A percentile compares a stretch with the other conserved stretches of the same genome.
Evolutionary conservation across 2,797 vertebrate genomes (phyloP).

Genomic region (Falco peregrinus): DNA sequence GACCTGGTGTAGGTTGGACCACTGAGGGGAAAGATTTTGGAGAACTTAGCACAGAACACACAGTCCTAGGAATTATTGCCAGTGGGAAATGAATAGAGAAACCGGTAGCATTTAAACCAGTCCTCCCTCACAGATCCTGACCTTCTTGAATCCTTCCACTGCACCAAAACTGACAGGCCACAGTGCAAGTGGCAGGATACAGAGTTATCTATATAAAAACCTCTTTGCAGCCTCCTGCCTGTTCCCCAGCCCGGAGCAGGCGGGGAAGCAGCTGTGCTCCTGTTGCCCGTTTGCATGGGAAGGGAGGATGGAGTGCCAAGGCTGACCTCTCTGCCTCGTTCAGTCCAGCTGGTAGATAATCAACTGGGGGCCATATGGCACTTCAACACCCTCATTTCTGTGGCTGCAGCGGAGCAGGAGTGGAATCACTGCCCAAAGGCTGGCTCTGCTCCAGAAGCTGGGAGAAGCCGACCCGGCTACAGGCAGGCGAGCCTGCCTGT

Average conservation of each 20-base stretch:
- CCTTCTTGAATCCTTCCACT: neutral
- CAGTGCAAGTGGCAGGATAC: neutral
- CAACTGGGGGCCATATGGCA: slow-evolving; percentile 1
- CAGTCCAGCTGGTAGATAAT: neutral
- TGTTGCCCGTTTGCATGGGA: neutral
- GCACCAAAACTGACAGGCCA: neutral
- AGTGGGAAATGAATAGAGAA: neutral
- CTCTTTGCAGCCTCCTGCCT: neutral
- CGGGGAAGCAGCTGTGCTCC: neutral
- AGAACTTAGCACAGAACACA: neutral
- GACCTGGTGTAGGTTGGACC: neutral
- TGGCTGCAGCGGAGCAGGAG: neutral
- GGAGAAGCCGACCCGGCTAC: neutral
- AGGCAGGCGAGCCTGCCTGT: neutral
- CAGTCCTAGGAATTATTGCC: neutral
- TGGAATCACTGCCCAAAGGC: neutral
- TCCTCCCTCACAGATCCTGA: neutral
- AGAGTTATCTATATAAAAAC: neutral
- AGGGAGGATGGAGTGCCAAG: neutral
- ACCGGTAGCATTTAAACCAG: neutral
- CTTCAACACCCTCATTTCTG: neutral
- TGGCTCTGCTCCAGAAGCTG: neutral
- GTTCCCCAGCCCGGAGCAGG: accelerated
- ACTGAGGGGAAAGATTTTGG: neutral
- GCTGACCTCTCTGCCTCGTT: slow-evolving; percentile 8